These are phyloP conservation scores for Himalopsyche anomala DNA, from an alignment of 2,888 invertebrate genomes.

Conservation along the genomic window DNA sequence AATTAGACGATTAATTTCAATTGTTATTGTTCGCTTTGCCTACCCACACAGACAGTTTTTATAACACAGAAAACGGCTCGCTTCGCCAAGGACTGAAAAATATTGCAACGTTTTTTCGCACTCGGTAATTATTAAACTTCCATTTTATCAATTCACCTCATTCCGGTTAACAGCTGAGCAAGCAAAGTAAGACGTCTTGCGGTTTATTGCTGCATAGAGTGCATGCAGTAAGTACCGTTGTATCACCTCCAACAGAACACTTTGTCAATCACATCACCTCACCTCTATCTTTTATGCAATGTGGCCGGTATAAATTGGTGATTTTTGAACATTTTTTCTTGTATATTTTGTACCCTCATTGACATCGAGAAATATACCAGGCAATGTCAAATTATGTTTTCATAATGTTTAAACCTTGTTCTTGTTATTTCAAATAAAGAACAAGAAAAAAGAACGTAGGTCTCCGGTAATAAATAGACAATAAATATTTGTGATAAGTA, in stretches of 20 bases:
- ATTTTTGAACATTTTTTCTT: neutral
- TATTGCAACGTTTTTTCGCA: neutral
- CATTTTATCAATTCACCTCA: slow-evolving; percentile 16
- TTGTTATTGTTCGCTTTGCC: too few species aligned
- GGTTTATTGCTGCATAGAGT: slow-evolving; percentile 24
- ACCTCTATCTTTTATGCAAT: slow-evolving; percentile 13
- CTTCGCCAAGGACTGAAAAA: neutral
- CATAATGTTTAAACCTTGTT: neutral
- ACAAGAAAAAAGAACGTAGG: neutral
- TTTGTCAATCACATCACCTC: slow-evolving; percentile 7
- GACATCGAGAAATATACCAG: neutral
- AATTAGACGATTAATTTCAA: too few species aligned
- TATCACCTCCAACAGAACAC: slow-evolving; percentile 22
- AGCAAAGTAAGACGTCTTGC: slow-evolving; percentile 37
- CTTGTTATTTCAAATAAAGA: neutral
- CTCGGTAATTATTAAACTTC: neutral
- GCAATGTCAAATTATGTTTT: neutral
- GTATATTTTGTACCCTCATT: neutral
- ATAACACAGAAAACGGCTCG: neutral
- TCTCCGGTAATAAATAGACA: too few species aligned
- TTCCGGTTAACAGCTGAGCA: slow-evolving; percentile 7
- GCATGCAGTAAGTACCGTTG: slow-evolving; percentile 37
- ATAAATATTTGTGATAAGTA: too few species aligned
- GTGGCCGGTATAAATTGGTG: neutral
- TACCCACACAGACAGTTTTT: neutral